Evolutionary conservation across 2,113 vertebrate genomes (phyloP), one percentile per base, ranked within the genome.

Genomic region (Lasiurus borealis): DNA sequence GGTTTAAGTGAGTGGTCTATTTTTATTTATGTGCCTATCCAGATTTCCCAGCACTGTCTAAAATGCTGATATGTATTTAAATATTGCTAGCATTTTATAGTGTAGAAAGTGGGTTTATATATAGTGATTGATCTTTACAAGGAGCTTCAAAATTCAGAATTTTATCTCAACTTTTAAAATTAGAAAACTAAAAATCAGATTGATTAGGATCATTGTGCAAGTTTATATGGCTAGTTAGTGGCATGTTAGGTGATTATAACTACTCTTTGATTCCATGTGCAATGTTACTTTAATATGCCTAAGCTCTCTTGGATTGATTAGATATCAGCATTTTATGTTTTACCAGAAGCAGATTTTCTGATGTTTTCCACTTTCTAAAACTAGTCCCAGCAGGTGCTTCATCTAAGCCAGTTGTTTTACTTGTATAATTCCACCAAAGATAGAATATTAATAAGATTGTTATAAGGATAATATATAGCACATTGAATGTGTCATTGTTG

Each of bases 311-410:
- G 59, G 18, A 57, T 15, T 52, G 83, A 92, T 62, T 92, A 92
- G 31, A 85, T 85, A 21, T 85, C 34, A 64, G 36, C 1, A 5
- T 83, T 95, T 96, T 69, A 81, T 76, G 5, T 81, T 92, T 93
- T 72, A 76, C 14, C 57, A 86, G 64, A 89, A 89, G 34, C 40
- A 71, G 59, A 80, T 57, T 94, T 59, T 94, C 11, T 48, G 64
- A 54, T 71, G 4, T 36, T 90, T 94, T 95, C 8, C 10, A 77
- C 93, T 93, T 85, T 91, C 68, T 88, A 72, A 94, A 93, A 66
- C 62, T 91, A 85, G 12, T 88, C 75, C 52, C 66, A 82, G 46
- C 18, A 77, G 52, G 46, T 27, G 59, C 93, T 94, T 88, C 36
- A 94, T 90, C 46, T 82, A 91, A 93, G 68, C 14, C 9, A 71